Conservation (phyloP, 37 sponge, comb jelly and placozoan genomes). For the Beroe ovata region DNA sequence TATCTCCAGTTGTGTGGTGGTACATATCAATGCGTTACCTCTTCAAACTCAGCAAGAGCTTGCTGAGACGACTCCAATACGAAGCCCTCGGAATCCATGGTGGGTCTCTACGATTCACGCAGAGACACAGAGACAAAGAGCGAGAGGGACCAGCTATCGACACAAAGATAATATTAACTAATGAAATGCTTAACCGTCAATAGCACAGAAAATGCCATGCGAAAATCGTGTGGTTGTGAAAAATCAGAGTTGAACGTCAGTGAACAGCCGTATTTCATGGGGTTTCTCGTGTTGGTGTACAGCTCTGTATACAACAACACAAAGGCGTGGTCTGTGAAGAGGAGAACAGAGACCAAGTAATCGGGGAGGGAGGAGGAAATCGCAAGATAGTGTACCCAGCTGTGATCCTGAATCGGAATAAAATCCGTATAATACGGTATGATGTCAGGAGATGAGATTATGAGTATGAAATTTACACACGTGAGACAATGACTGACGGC, state of each 20-base stretch:
- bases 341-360: too few relatives aligned
- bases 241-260: background rate
- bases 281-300: background rate
- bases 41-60: background rate
- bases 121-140: background rate
- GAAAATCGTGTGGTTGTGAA: too few relatives aligned
- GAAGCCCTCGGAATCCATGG: background rate
- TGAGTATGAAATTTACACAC: background rate
- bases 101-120: background rate
- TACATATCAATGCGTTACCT: too few relatives aligned
- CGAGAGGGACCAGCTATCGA: too few relatives aligned
- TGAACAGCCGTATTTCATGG: background rate
- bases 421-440: too few relatives aligned
- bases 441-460: background rate
- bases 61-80: background rate
- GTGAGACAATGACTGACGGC: background rate
- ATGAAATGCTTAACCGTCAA: too few relatives aligned
- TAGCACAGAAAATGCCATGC: background rate
- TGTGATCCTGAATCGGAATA: too few relatives aligned
- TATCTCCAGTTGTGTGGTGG: too few relatives aligned
- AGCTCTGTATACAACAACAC: background rate
- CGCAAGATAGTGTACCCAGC: too few relatives aligned
- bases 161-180: too few relatives aligned
- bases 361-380: too few relatives aligned
- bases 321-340: too few relatives aligned